These are phyloP conservation scores for Gymnoscopelus microlampas DNA, from an alignment of 2,797 vertebrate species.

Conservation along the genomic window DNA sequence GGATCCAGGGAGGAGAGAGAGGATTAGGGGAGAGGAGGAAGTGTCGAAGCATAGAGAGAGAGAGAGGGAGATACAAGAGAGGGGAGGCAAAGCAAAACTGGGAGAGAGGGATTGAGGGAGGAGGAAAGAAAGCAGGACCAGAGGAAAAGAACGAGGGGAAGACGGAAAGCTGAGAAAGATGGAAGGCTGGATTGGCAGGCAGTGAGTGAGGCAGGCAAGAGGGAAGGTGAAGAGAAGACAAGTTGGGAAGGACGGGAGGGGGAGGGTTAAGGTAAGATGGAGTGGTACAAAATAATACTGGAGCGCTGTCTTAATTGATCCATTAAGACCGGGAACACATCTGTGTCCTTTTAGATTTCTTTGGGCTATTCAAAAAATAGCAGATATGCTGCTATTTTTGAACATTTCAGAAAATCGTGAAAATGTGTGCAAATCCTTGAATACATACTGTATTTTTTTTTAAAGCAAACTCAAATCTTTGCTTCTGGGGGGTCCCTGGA, in stretches of 20 bases:
- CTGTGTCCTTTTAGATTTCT: too few species aligned
- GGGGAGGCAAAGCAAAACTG: too few species aligned
- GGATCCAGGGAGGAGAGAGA: neutral
- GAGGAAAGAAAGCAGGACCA: neutral
- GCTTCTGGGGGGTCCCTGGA: too few species aligned
- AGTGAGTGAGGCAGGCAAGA: neutral
- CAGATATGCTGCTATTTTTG: too few species aligned
- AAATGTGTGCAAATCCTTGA: too few species aligned
- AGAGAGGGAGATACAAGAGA: neutral
- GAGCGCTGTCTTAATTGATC: too few species aligned
- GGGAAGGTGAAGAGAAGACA: neutral
- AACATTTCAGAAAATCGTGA: too few species aligned
- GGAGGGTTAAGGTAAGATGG: neutral
- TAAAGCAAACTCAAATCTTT: too few species aligned
- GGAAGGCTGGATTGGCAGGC: neutral
- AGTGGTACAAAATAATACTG: too few species aligned
- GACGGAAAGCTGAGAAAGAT: neutral
- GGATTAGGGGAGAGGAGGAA: constrained; percentile 4
- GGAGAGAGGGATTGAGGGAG: neutral
- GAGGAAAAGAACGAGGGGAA: constrained; percentile 1
- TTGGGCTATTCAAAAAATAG: too few species aligned
- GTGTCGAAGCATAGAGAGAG: neutral
- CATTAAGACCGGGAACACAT: too few species aligned
- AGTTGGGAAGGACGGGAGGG: constrained; percentile 7
- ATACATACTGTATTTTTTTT: too few species aligned